Evolutionary conservation across 2,888 invertebrate species (phyloP).

Genomic region (Eilema griseolum): DNA sequence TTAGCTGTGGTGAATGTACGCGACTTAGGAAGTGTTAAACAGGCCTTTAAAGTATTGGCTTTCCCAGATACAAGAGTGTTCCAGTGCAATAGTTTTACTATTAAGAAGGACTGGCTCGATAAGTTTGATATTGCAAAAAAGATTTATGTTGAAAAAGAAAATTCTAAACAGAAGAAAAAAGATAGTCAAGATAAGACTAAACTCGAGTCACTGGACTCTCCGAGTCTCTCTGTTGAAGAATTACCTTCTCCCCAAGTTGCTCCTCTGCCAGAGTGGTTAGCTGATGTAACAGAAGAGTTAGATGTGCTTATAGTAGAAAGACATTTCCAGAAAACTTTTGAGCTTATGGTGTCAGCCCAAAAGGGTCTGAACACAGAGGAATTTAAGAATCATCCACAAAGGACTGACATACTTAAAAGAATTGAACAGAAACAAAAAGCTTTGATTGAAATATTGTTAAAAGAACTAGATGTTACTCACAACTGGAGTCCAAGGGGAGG

Average conservation of each 20-base stretch:
- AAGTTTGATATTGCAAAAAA: slow-evolving; percentile 97
- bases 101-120: slow-evolving; percentile 97
- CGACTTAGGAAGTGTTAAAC: slow-evolving; percentile 95
- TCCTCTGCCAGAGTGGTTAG: slow-evolving; percentile 93
- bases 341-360: slow-evolving; percentile 89
- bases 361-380: slow-evolving; percentile 75
- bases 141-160: slow-evolving; percentile 89
- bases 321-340: slow-evolving; percentile 97
- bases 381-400: slow-evolving; percentile 75
- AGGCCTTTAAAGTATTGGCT: slow-evolving; percentile 97
- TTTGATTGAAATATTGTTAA: slow-evolving; percentile 94
- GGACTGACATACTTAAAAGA: slow-evolving; percentile 80
- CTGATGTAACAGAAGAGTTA: slow-evolving; percentile 96
- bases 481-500: slow-evolving; percentile 97
- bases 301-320: slow-evolving; percentile 98
- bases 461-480: slow-evolving; percentile 95
- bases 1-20: slow-evolving; percentile 97
- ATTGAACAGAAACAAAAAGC: slow-evolving; percentile 91
- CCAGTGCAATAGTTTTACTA: slow-evolving; percentile 93
- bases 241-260: slow-evolving; percentile 75
- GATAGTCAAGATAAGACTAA: slow-evolving; percentile 77
- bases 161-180: slow-evolving; percentile 86
- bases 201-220: slow-evolving; percentile 76
- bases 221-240: slow-evolving; percentile 82
- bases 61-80: slow-evolving; percentile 97